A percentile compares a stretch with the other conserved stretches of the same genome.
phyloP scores from a whole-genome alignment of 1,140 invertebrate species.

The Bombus impatiens region DNA sequence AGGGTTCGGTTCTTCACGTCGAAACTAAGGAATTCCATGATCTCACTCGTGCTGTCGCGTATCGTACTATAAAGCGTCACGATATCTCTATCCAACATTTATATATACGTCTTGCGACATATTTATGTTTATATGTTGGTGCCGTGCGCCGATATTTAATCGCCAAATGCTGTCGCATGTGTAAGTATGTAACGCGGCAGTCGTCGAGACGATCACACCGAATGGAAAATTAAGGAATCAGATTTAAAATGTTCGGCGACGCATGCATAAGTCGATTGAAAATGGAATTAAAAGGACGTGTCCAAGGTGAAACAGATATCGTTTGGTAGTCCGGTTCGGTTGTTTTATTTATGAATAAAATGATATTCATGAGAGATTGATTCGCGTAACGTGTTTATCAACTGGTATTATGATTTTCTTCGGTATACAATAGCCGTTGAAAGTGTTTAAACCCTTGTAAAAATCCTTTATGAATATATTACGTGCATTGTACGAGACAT shows the following conservation, averaged over 20 bases:
- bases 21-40: constrained; percentile 86
- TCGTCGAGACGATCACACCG: too few relatives aligned
- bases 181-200: background rate
- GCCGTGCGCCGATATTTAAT: constrained; percentile 41
- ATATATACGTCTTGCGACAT: constrained; percentile 32
- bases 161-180: background rate
- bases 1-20: constrained; percentile 81
- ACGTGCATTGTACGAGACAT: too few relatives aligned
- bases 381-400: background rate
- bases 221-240: background rate
- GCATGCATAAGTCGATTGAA: background rate
- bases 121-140: constrained; percentile 31
- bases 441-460: background rate
- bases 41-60: too few relatives aligned
- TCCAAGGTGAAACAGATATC: background rate
- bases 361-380: background rate
- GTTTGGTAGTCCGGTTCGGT: background rate
- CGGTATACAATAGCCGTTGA: too few relatives aligned
- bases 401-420: background rate
- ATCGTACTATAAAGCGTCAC: background rate
- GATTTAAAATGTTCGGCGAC: background rate
- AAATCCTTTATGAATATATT: too few relatives aligned
- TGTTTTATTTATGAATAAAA: background rate
- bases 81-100: constrained; percentile 28
- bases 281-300: background rate